Evolutionary conservation across 2,888 invertebrate genomes (phyloP).

Genomic region (Ischnus inquisitorius): DNA sequence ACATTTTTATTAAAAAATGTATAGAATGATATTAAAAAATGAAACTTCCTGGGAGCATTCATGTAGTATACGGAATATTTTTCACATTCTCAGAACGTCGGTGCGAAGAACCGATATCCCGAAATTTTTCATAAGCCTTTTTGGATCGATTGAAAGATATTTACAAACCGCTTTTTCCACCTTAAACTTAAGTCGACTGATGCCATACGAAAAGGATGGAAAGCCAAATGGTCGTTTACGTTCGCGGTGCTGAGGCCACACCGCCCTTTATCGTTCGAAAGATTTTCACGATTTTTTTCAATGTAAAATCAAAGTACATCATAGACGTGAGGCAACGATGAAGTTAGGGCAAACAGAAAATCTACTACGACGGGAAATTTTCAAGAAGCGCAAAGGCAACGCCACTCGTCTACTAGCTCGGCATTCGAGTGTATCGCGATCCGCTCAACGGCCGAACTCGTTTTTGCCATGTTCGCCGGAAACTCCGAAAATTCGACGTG

Average conservation of each 20-base stretch:
- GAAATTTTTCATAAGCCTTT: too few relatives aligned
- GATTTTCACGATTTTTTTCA: not conserved
- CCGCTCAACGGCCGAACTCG: not conserved
- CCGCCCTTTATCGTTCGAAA: not conserved
- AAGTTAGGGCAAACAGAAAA: constrained; percentile 13
- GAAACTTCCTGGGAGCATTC: too few relatives aligned
- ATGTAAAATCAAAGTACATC: not conserved
- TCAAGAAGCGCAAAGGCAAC: constrained; percentile 18
- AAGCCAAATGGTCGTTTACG: not conserved
- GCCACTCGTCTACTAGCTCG: not conserved
- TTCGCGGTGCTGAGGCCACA: not conserved
- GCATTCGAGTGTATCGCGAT: constrained; percentile 37
- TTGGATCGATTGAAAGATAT: too few relatives aligned
- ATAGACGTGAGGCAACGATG: not conserved
- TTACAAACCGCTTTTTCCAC: too few relatives aligned
- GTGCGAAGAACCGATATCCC: too few relatives aligned
- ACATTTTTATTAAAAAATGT: too few relatives aligned
- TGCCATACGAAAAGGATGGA: too few relatives aligned
- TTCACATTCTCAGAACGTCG: too few relatives aligned
- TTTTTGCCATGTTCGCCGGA: constrained; percentile 26
- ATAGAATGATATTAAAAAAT: too few relatives aligned
- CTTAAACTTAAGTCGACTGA: too few relatives aligned
- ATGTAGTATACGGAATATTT: too few relatives aligned
- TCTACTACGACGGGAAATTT: constrained; percentile 12
- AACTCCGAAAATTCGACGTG: constrained; percentile 32